These are phyloP conservation scores for Thereva nobilitata DNA, from an alignment of 2,888 invertebrate species.

Conservation along the genomic window DNA sequence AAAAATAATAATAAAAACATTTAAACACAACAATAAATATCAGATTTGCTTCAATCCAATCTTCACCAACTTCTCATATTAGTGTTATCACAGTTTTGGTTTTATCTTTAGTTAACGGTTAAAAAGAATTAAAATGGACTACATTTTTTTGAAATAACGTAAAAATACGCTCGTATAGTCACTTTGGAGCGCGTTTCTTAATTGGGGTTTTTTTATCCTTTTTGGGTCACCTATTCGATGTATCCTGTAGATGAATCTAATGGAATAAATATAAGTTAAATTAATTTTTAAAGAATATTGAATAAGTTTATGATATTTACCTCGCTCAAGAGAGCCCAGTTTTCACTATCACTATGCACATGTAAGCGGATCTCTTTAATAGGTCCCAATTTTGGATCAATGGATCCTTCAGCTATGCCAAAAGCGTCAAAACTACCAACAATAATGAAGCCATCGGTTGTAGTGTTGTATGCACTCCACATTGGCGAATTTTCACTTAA, in stretches of 20 bases:
- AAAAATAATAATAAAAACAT: constrained; percentile 9
- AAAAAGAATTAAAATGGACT: constrained; percentile 26
- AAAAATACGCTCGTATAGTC: constrained; percentile 12
- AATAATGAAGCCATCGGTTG: constrained; percentile 69
- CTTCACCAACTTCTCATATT: constrained; percentile 26
- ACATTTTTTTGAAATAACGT: constrained; percentile 8
- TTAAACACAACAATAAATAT: constrained; percentile 7
- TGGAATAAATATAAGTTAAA: constrained; percentile 29
- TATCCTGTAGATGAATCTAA: constrained; percentile 41
- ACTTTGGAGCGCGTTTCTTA: constrained; percentile 26
- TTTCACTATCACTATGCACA: constrained; percentile 77
- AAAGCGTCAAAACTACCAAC: constrained; percentile 79
- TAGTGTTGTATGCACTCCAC: constrained; percentile 64
- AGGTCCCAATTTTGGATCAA: constrained; percentile 69
- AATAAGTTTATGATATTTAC: constrained; percentile 59
- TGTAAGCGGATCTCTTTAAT: constrained; percentile 75
- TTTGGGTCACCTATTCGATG: constrained; percentile 41
- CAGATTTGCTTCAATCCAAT: constrained; percentile 10
- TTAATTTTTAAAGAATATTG: background rate
- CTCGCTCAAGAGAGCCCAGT: constrained; percentile 92
- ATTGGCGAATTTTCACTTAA: constrained; percentile 57
- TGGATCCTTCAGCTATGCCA: constrained; percentile 76
- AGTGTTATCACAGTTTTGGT: constrained; percentile 31
- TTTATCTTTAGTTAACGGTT: constrained; percentile 17
- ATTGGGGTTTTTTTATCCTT: constrained; percentile 23